phyloP scores from a whole-genome alignment of 2,888 invertebrate species.

The Thysanoteuthis rhombus region DNA sequence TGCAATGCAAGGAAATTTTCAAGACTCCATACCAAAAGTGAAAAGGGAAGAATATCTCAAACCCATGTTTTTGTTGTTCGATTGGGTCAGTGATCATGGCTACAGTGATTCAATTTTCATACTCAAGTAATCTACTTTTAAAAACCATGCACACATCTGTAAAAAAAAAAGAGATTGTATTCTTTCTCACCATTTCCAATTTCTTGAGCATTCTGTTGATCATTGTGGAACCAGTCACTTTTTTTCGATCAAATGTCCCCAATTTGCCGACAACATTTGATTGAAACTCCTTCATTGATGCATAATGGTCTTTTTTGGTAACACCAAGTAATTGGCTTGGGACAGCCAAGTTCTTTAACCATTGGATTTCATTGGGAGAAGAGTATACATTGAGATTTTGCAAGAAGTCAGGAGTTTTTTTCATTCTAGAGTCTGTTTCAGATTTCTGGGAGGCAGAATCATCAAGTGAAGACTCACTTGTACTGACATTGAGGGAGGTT shows the following conservation, averaged over 20 bases:
- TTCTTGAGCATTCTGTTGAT: neutral
- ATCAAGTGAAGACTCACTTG: neutral
- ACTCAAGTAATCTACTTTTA: too few species aligned
- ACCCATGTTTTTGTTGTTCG: too few species aligned
- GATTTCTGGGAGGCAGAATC: neutral
- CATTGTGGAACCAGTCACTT: neutral
- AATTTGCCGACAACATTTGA: neutral
- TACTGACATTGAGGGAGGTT: neutral
- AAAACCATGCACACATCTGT: too few species aligned
- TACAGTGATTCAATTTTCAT: too few species aligned
- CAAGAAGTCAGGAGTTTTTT: neutral
- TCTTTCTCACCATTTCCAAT: neutral
- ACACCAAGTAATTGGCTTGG: neutral
- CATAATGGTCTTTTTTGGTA: neutral
- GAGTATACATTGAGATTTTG: neutral
- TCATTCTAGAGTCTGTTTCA: neutral
- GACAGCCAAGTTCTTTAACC: neutral
- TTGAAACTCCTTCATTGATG: neutral
- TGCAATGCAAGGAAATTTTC: too few species aligned
- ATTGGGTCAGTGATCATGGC: too few species aligned
- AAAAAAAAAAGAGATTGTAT: too few species aligned
- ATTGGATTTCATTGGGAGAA: neutral
- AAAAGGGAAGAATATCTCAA: too few species aligned
- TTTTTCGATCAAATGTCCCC: neutral
- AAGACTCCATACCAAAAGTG: too few species aligned